These are phyloP conservation scores for Zaprionus ghesquierei DNA, from an alignment of 1,140 invertebrate genomes.

Conservation along the genomic window DNA sequence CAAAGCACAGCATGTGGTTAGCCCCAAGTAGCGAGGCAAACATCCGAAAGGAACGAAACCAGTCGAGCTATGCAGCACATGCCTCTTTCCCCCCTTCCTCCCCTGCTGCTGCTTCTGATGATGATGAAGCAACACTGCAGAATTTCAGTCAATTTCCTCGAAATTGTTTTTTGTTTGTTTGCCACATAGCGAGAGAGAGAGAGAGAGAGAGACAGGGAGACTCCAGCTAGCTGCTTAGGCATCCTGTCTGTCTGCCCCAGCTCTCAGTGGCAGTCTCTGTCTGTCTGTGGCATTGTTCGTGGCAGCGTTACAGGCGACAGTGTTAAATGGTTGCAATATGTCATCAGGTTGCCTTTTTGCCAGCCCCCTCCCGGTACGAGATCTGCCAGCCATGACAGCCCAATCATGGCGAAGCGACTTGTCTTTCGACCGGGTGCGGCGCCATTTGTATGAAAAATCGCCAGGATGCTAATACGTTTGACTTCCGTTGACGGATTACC, in stretches of 20 bases:
- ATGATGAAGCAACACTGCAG: constrained; percentile 80
- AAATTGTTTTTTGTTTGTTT: constrained; percentile 80
- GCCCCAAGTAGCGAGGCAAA: constrained; percentile 65
- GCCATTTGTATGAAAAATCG: constrained; percentile 82
- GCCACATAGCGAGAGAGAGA: constrained; percentile 60
- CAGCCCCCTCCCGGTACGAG: background rate
- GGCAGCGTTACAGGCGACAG: constrained; percentile 73
- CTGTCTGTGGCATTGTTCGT: constrained; percentile 60
- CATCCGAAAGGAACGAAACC: constrained; percentile 38
- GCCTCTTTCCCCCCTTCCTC: background rate
- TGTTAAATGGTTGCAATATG: constrained; percentile 82
- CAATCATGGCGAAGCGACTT: constrained; percentile 57
- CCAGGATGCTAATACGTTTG: constrained; percentile 82
- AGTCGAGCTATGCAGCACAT: constrained; percentile 48
- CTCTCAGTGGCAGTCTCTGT: constrained; percentile 7
- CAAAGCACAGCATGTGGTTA: constrained; percentile 81
- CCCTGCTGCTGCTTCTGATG: background rate
- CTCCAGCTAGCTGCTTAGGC: constrained; percentile 58
- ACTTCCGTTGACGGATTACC: constrained; percentile 82
- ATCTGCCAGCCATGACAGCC: constrained; percentile 70
- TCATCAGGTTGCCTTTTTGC: constrained; percentile 70
- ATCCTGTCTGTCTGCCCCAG: constrained; percentile 53
- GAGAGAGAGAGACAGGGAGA: too few relatives aligned
- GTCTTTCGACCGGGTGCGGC: constrained; percentile 43
- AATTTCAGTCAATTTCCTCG: constrained; percentile 80